Evolutionary conservation across 2,113 vertebrate genomes (phyloP), one percentile per base, ranked within the genome.

Genomic region (Martes martes): DNA sequence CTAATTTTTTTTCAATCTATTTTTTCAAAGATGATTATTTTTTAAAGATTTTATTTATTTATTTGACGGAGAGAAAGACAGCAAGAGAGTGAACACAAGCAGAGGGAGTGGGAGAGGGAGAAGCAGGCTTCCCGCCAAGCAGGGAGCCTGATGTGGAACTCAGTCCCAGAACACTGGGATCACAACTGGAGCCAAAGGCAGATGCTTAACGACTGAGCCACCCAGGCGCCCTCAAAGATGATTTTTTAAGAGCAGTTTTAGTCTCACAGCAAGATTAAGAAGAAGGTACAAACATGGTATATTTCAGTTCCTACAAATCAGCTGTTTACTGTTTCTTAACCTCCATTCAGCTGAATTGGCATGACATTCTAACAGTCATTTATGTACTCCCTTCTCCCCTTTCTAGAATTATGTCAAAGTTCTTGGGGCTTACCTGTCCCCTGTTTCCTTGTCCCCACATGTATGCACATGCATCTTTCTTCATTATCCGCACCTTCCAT

Each of bases 11-110:
- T 87, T n/a, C 18, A 26, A 59, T 52, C 23, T 86, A 61, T 80
- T 92, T 86, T 80, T 94, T 67, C 67, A 82, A 91, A 90, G 6
- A 84, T 18, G 36, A 36, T 78, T 87, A 84, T 82, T 61, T 81
- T 89, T 21, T 57, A 21, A 57, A 57, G 19, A 57, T 57, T 57
- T 57, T 57, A 57, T 21, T 55, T 55, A 55, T 55, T 18, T 55
- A 55, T 18, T 55, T 55, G 52, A 55, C 5, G 16, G 52, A 55
- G 16, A 18, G 52, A 55, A 16, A 55, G 52, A 55, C 52, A 55
- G 52, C 52, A 18, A 55, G 52, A 55, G 16, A 55, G 16, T 55
- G 52, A 55, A 55, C 52, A 55, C 52, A 55, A 52, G 52, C 52
- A 55, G 52, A 55, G 52, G 5, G 52, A 55, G 52, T 55, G 52